Evolutionary conservation across 2,888 invertebrate species (phyloP), one percentile per base, ranked within the genome.

Genomic region (Amphipyra berbera): DNA sequence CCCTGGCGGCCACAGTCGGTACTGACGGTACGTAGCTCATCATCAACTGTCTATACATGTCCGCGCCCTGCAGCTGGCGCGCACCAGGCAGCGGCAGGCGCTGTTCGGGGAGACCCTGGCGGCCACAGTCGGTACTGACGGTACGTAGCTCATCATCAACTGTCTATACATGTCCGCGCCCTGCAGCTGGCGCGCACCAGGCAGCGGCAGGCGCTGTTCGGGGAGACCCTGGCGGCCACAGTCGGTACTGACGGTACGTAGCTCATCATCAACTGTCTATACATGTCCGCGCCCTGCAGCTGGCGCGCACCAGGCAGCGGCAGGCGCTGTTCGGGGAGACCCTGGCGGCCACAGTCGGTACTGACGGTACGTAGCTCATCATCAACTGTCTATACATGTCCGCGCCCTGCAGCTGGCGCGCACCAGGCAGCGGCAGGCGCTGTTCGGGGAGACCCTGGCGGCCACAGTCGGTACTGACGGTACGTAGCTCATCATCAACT

Each of bases 51-150:
- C n/a, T n/a, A n/a, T n/a, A n/a, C n/a, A n/a, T n/a, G 98, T 98
- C 52, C 96, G 97, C 73, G 96, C 97, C 55, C 94, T 99, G 81
- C 96, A 96, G 41, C 93, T 95, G 21, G 97, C 97, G 30, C 95
- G 96, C 69, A 94, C 95, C 58, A 95, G 96, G 1, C 95, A 95
- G 69, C 95, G 95, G 73, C 95, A 95, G 69, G 96, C 97, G 61
- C 96, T 99, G 56, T 98, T 97, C 91, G 99, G 99, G 42, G 99
- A 99, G 91, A 98, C 99, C 2, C 96, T 99, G 73, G 99, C 98
- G 1, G 98, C 96, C 44, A 95, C 96, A 0, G 88, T 96, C 37
- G 96, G 96, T 2, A 95, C 95, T 69, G 96, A 96, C 81, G 96
- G 96, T 89, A 78, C 76, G 78, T 54, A 38, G 9, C 7, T 37